These are phyloP conservation scores for Xestia sexstrigata DNA, from an alignment of 2,888 invertebrate species.

Conservation along the genomic window DNA sequence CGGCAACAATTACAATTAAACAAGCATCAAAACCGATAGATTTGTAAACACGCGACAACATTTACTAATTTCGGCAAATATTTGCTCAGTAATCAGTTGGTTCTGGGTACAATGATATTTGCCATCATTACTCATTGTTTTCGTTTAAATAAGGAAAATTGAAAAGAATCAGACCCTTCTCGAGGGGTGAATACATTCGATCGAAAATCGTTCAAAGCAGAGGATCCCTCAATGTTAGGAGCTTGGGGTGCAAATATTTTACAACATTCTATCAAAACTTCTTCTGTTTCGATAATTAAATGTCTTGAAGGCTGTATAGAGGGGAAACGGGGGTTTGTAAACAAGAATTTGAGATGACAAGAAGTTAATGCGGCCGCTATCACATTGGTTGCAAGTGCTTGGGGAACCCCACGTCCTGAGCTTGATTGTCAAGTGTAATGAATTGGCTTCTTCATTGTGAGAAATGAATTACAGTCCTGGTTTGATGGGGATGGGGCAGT, in stretches of 20 bases:
- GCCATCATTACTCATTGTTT: slow-evolving; percentile 45
- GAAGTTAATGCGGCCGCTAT: slow-evolving; percentile 11
- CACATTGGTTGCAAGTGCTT: slow-evolving; percentile 12
- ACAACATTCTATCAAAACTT: slow-evolving; percentile 68
- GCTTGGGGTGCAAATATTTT: slow-evolving; percentile 71
- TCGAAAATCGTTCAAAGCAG: slow-evolving; percentile 77
- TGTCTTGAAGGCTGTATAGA: slow-evolving; percentile 54
- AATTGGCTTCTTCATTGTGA: slow-evolving; percentile 6
- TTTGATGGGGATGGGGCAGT: background rate
- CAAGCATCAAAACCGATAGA: slow-evolving; percentile 22
- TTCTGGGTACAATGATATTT: slow-evolving; percentile 31
- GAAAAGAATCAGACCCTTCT: slow-evolving; percentile 66
- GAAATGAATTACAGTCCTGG: background rate
- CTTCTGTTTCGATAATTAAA: slow-evolving; percentile 62
- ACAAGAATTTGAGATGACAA: slow-evolving; percentile 25
- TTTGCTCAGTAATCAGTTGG: slow-evolving; percentile 39
- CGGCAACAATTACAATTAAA: slow-evolving; percentile 17
- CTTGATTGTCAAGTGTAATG: slow-evolving; percentile 17
- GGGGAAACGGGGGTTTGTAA: slow-evolving; percentile 29
- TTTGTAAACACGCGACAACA: slow-evolving; percentile 41
- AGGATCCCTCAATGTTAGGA: slow-evolving; percentile 66
- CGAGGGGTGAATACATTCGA: slow-evolving; percentile 70
- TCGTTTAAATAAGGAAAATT: slow-evolving; percentile 71
- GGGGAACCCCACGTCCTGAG: background rate
- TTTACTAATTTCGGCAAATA: slow-evolving; percentile 46